Base-by-base conservation (phyloP, 2,797 vertebrate genomes). In the Eremophila alpestris region DNA sequence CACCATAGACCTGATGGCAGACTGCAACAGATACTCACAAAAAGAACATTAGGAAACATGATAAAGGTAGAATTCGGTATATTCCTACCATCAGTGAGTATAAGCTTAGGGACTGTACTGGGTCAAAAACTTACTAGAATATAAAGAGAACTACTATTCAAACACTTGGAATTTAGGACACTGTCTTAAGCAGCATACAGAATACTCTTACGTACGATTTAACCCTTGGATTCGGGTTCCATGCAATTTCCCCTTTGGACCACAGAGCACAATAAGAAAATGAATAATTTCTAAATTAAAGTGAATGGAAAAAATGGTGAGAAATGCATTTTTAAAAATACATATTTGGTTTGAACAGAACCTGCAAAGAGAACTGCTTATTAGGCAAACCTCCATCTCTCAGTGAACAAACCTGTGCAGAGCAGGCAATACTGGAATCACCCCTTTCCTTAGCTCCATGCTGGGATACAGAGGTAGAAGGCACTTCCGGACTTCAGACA, bases 231-330 rank as follows among this genome's bases (percentile, higher is more conserved):
- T 11, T 15, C 2, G 4, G 4, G 16, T 38, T 36, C 58, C 16
- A 55, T 20, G 56, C 6, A 94, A 88, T 94, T 29, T 73, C 70
- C 75, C 38, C 87, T 91, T 85, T 67, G 77, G 68, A 94, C 75
- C 90, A 77, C 17, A 83, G 13, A 90, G 49, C 51, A 45, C 48
- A 51, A 24, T 52, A 45, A 90, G 59, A 34, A 93, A 80, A 91
- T 4, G 49, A 93, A 27, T 34, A 46, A 83, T 77, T 75, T 87
- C 62, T 85, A 87, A 95, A 54, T 67, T 17, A 43, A 48, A 49
- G 19, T 3, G 1, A 67, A 62, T 21, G 36, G 52, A 64, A 24
- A 83, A 83, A 54, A 67, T 58, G 1, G 23, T 13, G 10, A 65
- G 22, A 90, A 65, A 26, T 19, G 5, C 0, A 22, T 34, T 73